These are phyloP conservation scores for Habrosyne pyritoides DNA, from an alignment of 2,888 invertebrate species.

Conservation along the genomic window DNA sequence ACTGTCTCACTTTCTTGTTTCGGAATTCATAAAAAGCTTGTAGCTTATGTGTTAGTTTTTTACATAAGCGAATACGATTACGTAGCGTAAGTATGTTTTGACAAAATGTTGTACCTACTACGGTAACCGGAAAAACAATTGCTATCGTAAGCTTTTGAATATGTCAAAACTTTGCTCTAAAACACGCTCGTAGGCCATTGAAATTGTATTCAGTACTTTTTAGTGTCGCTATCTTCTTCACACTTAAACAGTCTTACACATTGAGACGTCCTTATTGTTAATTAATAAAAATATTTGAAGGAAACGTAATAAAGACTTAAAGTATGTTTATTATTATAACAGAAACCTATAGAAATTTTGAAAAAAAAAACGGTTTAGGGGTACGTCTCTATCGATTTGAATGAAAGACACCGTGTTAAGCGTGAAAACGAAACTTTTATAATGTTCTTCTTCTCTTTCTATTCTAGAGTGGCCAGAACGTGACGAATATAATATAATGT, in stretches of 20 bases:
- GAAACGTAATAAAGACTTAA: too few species aligned
- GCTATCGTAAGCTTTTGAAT: background rate
- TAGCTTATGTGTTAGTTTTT: background rate
- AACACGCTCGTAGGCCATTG: background rate
- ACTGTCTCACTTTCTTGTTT: constrained; percentile 5
- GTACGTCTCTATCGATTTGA: too few species aligned
- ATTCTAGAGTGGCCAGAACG: constrained; percentile 60
- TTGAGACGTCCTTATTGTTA: background rate
- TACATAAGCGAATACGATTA: background rate
- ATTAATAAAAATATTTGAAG: background rate
- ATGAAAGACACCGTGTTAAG: background rate
- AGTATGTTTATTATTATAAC: too few species aligned
- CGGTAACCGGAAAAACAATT: background rate
- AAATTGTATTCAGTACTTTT: background rate
- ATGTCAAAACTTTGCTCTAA: background rate
- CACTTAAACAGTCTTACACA: background rate
- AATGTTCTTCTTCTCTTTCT: constrained; percentile 57
- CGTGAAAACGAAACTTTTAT: constrained; percentile 5
- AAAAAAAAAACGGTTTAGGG: too few species aligned
- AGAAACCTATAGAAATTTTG: too few species aligned
- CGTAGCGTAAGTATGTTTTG: background rate
- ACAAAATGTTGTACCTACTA: too few species aligned
- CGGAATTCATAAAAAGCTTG: constrained; percentile 1
- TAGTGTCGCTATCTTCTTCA: background rate
- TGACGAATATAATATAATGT: constrained; percentile 25